Base-by-base conservation (phyloP, 2,888 invertebrate species). In the Aphidius colemani region DNA sequence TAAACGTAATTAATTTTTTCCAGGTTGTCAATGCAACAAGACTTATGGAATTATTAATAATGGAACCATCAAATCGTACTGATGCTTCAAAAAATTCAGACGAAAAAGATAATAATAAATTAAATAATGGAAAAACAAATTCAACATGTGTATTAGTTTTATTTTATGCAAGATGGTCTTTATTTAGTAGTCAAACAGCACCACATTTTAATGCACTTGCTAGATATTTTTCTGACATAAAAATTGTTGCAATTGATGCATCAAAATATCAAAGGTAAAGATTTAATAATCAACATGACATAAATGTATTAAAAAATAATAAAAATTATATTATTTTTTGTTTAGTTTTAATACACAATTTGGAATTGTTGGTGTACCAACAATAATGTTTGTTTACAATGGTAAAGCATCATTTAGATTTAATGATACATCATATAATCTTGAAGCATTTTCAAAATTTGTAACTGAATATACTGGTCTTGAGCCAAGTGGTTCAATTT, bases 161-260 rank as follows among this genome's bases (percentile, higher is more conserved):
- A 72, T 97, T 98, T 83, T 97, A 92, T 81, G 93, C 96, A 0
- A 89, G 90, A 68, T 91, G 92, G 78, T 98, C 98, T 76, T 90
- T 93, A 2, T 96, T 96, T 75, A 95, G 96, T 75, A 93, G 94
- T 13, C 88, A 90, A 78, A 92, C 95, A 7, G 96, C 96, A 1
- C 94, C 94, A 7, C 89, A 94, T 78, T 95, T 91, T 75, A 98
- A 98, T 85, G 93, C 96, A 0, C 81, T 98, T 40, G 92, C 96
- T 1, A 85, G 94, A 75, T 89, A 92, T 5, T 98, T 93, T 83
- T 94, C 95, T 1, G 89, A 90, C 72, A 85, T 98, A 1, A 91
- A 92, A 83, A 88, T 96, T 81, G 91, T 95, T 8, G 97, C 94
- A 3, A 88, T 98, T 13, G 96, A 98, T 85, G 95, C 96, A 2